Base-by-base conservation (phyloP, 2,113 vertebrate species). In the Pica pica region DNA sequence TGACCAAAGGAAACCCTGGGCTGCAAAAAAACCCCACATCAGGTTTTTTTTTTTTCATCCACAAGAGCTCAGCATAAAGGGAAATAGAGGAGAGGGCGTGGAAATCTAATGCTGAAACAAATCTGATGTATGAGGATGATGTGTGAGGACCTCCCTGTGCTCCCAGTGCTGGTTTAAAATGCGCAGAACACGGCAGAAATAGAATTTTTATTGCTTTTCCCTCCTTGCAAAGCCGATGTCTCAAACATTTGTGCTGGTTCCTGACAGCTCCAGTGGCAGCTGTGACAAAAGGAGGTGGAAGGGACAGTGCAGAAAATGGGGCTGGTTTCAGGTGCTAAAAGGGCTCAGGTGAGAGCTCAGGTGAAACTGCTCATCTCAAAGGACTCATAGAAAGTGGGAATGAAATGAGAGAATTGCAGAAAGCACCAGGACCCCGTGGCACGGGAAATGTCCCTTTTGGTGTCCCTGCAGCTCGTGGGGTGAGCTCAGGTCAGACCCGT, bases 21-120 rank as follows among this genome's bases (percentile, higher is more conserved):
- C 4, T 1, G 46, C 14, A 37, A 65, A 22, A 33, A 22, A 4
- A 30, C 2, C 7, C 6, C 13, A 2, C 26, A 8, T 3, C 7
- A 2, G 37, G 1, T 11, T 2, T n/a, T n/a, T n/a, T n/a, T n/a
- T n/a, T n/a, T n/a, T n/a, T n/a, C n/a, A n/a, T n/a, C 22, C 57
- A 16, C 4, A 15, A 6, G 8, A 23, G 15, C 19, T 35, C 39
- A 46, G 69, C 20, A 24, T 5, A 8, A 46, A 49, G 21, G 16
- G 33, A 17, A 26, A 19, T 2, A 6, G 2, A 6, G 18, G 4
- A 24, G 4, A 68, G 4, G 13, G 21, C 13, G 18, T 4, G 4
- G 37, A 30, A 73, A 65, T 44, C 27, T 6, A 42, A 3, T 4
- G 19, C 4, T n/a, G 69, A 16, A 31, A 53, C 3, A 30, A 67